Percentiles rank a stretch among this genome's conserved stretches.
Conservation (phyloP, 2,797 vertebrate genomes). For the Cynodonichthys magdalenae region DNA sequence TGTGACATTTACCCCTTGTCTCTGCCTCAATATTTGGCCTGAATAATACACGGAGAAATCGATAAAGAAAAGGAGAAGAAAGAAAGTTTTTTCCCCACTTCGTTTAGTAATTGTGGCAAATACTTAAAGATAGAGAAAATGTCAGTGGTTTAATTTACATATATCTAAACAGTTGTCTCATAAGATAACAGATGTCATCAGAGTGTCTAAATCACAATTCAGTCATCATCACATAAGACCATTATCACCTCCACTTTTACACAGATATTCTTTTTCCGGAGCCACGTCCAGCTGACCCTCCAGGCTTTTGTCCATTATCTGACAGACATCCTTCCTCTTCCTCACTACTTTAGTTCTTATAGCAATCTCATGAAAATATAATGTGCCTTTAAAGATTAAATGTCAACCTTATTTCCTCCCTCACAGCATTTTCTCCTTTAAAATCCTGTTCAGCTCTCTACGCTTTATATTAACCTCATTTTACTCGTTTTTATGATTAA, state of each 20-base stretch:
- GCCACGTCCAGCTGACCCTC: conserved; percentile 16
- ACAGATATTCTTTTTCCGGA: conserved; percentile 19
- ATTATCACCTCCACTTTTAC: conserved; percentile 6
- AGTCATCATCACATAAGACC: background rate
- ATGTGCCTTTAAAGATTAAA: conserved; percentile 40
- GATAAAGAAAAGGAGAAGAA: conserved; percentile 31
- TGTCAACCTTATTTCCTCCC: conserved; percentile 27
- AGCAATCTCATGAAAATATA: conserved; percentile 61
- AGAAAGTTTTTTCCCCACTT: conserved; percentile 39
- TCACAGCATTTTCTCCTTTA: conserved; percentile 12
- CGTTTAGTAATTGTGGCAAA: conserved; percentile 27
- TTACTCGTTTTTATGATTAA: conserved; percentile 27
- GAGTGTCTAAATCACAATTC: background rate
- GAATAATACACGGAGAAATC: conserved; percentile 71
- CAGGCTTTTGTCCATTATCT: conserved; percentile 25
- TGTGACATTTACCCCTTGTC: conserved; percentile 62
- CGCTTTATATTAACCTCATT: conserved; percentile 18
- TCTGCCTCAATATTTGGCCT: conserved; percentile 47
- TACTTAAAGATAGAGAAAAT: background rate
- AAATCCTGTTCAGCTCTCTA: background rate
- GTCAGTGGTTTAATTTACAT: conserved; percentile 7
- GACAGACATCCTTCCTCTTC: conserved; percentile 16
- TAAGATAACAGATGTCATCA: background rate
- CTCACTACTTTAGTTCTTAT: conserved; percentile 30
- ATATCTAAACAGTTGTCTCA: background rate